These are phyloP conservation scores for Phrynosoma blainvillii DNA, from an alignment of 2,113 vertebrate species.

Conservation along the genomic window DNA sequence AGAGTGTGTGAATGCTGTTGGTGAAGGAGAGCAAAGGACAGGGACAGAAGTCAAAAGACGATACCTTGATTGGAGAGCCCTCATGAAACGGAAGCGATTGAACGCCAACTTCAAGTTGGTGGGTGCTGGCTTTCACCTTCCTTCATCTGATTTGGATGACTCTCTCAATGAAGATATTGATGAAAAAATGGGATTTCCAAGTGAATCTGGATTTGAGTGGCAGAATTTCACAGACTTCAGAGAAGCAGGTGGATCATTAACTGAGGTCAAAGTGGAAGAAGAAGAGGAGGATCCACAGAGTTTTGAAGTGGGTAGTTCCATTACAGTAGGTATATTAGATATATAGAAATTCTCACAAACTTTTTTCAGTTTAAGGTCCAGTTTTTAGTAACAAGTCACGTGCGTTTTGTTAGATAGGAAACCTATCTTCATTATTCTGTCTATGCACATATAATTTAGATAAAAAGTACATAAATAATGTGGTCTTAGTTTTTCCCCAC, in stretches of 20 bases:
- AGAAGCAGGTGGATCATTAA: constrained; percentile 82
- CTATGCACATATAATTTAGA: neutral
- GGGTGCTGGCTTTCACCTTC: constrained; percentile 86
- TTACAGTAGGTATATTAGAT: neutral
- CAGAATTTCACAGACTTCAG: constrained; percentile 86
- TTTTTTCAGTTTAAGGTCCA: neutral
- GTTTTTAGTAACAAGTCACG: neutral
- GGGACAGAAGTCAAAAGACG: constrained; percentile 91
- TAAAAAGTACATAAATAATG: neutral
- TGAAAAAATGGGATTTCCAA: constrained; percentile 87
- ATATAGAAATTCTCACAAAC: neutral
- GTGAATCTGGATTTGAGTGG: constrained; percentile 89
- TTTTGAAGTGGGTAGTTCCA: constrained; percentile 79
- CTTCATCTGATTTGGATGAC: constrained; percentile 86
- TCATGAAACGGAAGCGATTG: constrained; percentile 92
- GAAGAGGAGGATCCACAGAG: constrained; percentile 83
- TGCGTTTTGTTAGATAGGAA: neutral
- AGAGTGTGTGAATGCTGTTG: constrained; percentile 90
- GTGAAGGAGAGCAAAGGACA: constrained; percentile 90
- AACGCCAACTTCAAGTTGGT: constrained; percentile 86
- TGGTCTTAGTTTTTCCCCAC: neutral
- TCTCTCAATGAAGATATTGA: constrained; percentile 87
- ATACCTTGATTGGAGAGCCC: constrained; percentile 91
- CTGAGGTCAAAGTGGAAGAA: constrained; percentile 90
- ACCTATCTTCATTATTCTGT: neutral